These are phyloP conservation scores for Chitala chitala DNA, from an alignment of 2,113 vertebrate genomes.

Conservation along the genomic window DNA sequence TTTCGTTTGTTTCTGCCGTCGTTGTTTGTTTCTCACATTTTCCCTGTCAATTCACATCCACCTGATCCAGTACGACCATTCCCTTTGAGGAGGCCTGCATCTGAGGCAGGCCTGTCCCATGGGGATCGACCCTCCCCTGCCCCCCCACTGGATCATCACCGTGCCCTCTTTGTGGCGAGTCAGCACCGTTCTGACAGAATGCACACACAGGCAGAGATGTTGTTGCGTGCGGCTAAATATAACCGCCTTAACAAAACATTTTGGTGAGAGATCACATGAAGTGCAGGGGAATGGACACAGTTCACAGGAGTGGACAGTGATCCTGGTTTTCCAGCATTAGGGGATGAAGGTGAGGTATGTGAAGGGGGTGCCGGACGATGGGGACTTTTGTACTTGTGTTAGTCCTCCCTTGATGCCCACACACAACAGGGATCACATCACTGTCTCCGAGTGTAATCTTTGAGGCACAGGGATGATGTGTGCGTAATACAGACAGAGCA, in stretches of 20 bases:
- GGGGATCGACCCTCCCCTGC: not conserved
- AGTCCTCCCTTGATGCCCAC: conserved; percentile 33
- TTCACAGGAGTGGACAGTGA: not conserved
- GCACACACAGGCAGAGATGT: not conserved
- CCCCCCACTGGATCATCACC: not conserved
- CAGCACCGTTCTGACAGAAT: not conserved
- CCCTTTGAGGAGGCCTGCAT: conserved; percentile 15
- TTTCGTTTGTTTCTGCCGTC: no score
- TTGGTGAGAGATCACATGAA: not conserved
- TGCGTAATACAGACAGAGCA: conserved; percentile 41
- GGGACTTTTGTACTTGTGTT: conserved; percentile 1
- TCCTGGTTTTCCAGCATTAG: not conserved
- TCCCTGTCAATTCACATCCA: conserved; percentile 39
- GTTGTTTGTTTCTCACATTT: conserved; percentile 35
- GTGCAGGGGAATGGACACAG: not conserved
- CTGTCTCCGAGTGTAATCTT: no score
- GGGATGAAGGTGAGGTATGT: no score
- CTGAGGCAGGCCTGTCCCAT: conserved; percentile 21
- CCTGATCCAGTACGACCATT: conserved; percentile 33
- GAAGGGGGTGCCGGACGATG: not conserved
- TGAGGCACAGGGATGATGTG: conserved; percentile 29
- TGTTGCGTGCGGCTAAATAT: not conserved
- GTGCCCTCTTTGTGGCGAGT: not conserved
- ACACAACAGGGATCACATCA: no score
- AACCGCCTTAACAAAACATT: not conserved